Base-by-base conservation (phyloP, 1,140 invertebrate species). In the Nasonia vitripennis region DNA sequence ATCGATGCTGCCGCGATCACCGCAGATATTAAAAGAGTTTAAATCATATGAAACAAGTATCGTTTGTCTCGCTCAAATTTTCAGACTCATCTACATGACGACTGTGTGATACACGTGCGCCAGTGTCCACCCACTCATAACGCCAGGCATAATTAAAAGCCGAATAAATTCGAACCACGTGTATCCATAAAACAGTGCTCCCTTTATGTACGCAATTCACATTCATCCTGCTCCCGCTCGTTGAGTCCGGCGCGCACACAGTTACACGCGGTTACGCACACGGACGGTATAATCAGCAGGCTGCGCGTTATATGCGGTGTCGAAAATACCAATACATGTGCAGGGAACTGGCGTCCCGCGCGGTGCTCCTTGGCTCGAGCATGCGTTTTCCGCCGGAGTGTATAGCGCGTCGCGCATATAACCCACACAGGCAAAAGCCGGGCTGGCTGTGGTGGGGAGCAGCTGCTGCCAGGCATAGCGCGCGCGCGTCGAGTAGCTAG, bases 401-500 rank as follows among this genome's bases (percentile, higher is more conserved):
- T 23, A 77, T 27, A 20, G 74, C 27, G 11, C 70, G 23, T 73
- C 34, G 70, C 17, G 34, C 11, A n/a, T 62, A 73, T n/a, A 17
- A 31, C 20, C 1, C 75, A 23, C 41, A 78, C 37, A 80, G 23
- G n/a, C 27, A 27, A 20, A 12, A 80, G 45, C 45, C 48, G 77
- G 77, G 74, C 41, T 9, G 74, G 6, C 37, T 11, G 74, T 45
- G 74, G 41, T 37, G 74, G 41, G 27, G 74, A 77, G 55, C 55
- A 62, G 55, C 55, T 62, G 45, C 20, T 55, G 51, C 45, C 14
- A 55, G 77, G 51, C n/a, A 23, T 10, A 51, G 77, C 45, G 41
- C 17, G 77, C 51, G 77, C 51, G 77, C n/a, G 77, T 41, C 48
- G 23, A 31, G 12, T 20, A 78, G 75, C 75, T 48, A 23, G 34